Conservation (phyloP, 2,113 vertebrate genomes). For the Taurulus bubalis region DNA sequence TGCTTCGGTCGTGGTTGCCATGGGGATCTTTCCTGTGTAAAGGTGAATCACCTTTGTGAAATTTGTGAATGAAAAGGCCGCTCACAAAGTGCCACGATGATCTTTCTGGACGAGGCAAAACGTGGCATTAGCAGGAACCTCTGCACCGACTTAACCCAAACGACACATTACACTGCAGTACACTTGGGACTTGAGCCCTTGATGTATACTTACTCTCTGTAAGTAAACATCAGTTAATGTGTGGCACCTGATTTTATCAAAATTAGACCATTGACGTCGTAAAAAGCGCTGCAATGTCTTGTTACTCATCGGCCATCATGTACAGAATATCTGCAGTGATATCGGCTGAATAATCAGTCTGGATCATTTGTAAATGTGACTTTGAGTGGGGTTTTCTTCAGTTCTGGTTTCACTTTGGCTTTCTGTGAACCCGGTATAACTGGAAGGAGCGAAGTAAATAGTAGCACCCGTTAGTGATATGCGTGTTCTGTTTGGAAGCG, state of each 20-base stretch:
- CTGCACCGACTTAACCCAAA: not conserved
- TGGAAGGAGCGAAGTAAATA: not conserved
- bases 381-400: not conserved
- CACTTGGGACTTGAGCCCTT: not conserved
- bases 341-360: no score
- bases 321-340: no score
- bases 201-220: not conserved
- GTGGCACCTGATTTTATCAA: not conserved
- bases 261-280: not conserved
- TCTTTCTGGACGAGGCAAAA: not conserved
- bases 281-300: no score
- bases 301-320: no score
- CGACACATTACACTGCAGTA: not conserved
- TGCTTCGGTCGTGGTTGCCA: conserved; percentile 15
- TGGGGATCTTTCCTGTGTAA: conserved; percentile 18
- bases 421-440: not conserved
- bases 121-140: not conserved
- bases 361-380: not conserved
- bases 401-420: not conserved
- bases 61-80: conserved; percentile 21
- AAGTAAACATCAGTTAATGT: not conserved
- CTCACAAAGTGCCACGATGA: not conserved
- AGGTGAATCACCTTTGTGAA: conserved; percentile 30
- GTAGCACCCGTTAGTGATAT: not conserved
- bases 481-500: not conserved